Conservation (phyloP, 2,113 vertebrate species). For the Petrocephalus zakoni region DNA sequence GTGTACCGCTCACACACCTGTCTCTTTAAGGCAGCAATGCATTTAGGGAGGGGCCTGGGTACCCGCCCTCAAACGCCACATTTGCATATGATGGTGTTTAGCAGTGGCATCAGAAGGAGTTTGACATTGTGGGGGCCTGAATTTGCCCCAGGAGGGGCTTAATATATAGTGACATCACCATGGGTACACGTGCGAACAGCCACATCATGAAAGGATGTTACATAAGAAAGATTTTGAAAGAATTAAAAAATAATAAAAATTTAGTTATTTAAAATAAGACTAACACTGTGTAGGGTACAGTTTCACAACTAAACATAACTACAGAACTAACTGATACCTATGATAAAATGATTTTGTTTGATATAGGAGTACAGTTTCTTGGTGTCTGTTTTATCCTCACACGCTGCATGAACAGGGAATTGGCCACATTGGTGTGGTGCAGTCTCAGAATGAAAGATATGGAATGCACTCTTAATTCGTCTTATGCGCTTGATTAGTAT, state of each 20-base stretch:
- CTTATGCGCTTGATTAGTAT: background rate
- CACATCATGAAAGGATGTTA: background rate
- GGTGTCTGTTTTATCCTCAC: background rate
- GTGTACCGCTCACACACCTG: background rate
- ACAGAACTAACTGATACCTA: background rate
- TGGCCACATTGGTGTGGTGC: background rate
- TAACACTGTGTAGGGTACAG: background rate
- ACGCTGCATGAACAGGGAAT: background rate
- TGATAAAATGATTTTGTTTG: background rate
- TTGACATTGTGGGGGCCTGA: background rate
- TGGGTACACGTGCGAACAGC: background rate
- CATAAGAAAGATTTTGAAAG: background rate
- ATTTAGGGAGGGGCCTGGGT: background rate
- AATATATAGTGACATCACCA: background rate
- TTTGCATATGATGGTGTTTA: background rate
- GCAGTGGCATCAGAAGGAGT: background rate
- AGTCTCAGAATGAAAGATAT: background rate
- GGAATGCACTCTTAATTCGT: background rate
- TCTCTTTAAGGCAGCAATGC: constrained; percentile 7
- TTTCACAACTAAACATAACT: background rate
- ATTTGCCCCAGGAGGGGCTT: background rate
- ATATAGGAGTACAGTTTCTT: background rate
- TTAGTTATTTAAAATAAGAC: background rate
- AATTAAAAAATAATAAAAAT: background rate
- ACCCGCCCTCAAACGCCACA: background rate